phyloP scores from a whole-genome alignment of 2,888 invertebrate genomes.

The Limulus polyphemus region DNA sequence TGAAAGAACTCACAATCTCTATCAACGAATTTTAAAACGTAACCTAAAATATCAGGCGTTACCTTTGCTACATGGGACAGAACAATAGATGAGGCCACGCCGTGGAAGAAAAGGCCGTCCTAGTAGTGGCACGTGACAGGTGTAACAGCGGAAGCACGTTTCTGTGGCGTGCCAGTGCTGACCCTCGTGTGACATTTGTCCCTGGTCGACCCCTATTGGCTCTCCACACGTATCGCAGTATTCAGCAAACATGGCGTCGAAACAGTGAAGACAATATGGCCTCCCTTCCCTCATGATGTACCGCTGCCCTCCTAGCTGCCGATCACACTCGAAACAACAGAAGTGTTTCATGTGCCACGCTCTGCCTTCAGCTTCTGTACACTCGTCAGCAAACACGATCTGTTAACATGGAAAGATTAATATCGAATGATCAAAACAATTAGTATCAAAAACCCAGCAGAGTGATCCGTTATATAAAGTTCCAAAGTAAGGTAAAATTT shows the following conservation, averaged over 20 bases:
- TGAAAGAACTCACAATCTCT: too few relatives aligned
- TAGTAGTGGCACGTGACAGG: constrained; percentile 58
- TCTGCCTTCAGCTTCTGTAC: constrained; percentile 97
- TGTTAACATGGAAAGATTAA: constrained; percentile 42
- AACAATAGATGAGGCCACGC: constrained; percentile 86
- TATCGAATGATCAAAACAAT: too few relatives aligned
- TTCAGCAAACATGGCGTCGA: constrained; percentile 55
- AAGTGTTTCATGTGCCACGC: constrained; percentile 99
- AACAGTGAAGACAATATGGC: constrained; percentile 88
- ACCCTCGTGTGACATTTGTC: constrained; percentile 93
- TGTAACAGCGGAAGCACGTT: constrained; percentile 86
- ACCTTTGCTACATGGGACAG: constrained; percentile 57
- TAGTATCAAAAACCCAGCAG: too few relatives aligned
- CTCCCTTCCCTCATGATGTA: constrained; percentile 94
- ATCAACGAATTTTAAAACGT: neutral
- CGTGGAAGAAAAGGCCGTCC: constrained; percentile 78
- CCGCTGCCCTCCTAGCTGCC: constrained; percentile 85
- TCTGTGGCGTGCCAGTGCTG: constrained; percentile 98
- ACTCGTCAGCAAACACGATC: constrained; percentile 97
- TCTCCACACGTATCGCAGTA: constrained; percentile 95
- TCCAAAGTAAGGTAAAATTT: too few relatives aligned
- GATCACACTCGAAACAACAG: constrained; percentile 90
- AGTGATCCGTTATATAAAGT: too few relatives aligned
- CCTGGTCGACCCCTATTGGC: constrained; percentile 90
- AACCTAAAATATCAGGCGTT: neutral